These are phyloP conservation scores for Dolichotis patagonum DNA, from an alignment of 2,113 vertebrate genomes.

Conservation along the genomic window DNA sequence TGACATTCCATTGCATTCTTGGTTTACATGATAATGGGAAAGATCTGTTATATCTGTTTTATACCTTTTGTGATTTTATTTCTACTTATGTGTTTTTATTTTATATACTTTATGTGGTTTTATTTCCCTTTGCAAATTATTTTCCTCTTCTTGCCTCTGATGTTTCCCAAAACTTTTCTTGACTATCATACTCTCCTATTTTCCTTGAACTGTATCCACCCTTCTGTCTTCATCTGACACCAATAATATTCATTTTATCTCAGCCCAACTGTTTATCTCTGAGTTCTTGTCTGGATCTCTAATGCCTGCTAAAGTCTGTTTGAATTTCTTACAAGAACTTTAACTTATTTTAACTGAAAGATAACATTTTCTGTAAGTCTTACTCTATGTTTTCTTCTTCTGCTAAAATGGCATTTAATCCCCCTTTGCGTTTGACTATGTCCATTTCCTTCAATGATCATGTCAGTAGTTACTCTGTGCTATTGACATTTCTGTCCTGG, in stretches of 20 bases:
- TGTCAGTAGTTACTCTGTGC: not conserved
- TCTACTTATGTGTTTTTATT: not conserved
- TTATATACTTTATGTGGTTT: not conserved
- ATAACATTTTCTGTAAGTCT: not conserved
- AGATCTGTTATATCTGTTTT: not conserved
- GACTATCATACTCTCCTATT: not conserved
- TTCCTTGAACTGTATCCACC: not conserved
- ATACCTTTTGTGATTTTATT: not conserved
- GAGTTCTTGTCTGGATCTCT: not conserved
- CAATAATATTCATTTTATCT: not conserved
- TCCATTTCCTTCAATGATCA: not conserved
- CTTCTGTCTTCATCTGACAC: not conserved
- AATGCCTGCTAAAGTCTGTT: not conserved
- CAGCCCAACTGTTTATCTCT: not conserved
- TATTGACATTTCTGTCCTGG: not conserved
- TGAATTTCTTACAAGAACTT: not conserved
- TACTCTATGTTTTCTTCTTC: not conserved
- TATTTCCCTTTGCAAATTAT: not conserved
- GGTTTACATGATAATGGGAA: not conserved
- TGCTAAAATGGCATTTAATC: not conserved
- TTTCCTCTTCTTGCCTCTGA: not conserved
- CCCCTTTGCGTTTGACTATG: not conserved
- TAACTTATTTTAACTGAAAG: not conserved
- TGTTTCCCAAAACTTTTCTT: not conserved
- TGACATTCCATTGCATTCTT: not conserved